phyloP scores from a whole-genome alignment of 2,797 vertebrate genomes.

The Lithobates pipiens region DNA sequence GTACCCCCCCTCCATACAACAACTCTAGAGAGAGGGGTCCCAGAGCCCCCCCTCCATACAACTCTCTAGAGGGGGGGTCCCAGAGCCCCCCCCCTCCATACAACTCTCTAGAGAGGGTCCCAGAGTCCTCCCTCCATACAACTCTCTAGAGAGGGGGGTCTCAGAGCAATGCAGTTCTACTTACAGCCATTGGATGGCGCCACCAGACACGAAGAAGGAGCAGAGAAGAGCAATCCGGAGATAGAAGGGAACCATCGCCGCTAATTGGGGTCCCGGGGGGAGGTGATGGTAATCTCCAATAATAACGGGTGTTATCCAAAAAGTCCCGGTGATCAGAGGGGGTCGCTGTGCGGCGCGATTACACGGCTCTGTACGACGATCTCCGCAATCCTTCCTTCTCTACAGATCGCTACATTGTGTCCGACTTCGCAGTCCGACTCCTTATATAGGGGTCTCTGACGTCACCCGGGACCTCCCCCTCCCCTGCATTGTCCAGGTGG shows the following conservation, averaged over 20 bases:
- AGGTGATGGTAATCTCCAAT: not conserved
- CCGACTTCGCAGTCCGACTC: not conserved
- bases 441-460: constrained; percentile 47
- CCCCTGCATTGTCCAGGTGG: constrained; percentile 28
- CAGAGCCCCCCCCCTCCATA: too few species aligned
- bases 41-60: too few species aligned
- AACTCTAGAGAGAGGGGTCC: too few species aligned
- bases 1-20: too few species aligned
- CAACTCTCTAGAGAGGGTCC: too few species aligned
- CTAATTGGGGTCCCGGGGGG: not conserved
- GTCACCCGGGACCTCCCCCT: constrained; percentile 32
- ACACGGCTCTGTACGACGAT: not conserved
- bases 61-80: too few species aligned
- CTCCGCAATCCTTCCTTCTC: not conserved
- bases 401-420: not conserved
- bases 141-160: too few species aligned
- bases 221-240: constrained; percentile 8
- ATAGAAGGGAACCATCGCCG: constrained; percentile 19
- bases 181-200: constrained; percentile 70
- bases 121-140: too few species aligned
- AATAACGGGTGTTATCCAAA: not conserved
- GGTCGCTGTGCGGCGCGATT: too few species aligned
- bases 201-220: constrained; percentile 57
- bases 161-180: constrained; percentile 41
- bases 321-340: not conserved